Evolutionary conservation across 1,140 invertebrate species (phyloP), one percentile per base, ranked within the genome.

Genomic region (Papilio polyxenes): DNA sequence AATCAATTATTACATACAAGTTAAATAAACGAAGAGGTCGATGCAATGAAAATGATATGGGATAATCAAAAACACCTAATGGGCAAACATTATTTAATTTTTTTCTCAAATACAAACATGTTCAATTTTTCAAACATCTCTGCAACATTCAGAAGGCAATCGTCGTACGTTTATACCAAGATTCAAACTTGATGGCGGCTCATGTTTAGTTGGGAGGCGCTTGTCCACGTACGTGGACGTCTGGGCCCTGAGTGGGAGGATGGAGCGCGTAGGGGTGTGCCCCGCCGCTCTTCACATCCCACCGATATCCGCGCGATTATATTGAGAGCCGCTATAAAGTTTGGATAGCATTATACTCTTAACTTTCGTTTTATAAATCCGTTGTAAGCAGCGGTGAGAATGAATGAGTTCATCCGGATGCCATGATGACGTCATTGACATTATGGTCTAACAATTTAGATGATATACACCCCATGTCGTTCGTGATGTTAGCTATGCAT

Each of bases 61-160:
- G 65, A 65, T 37, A 72, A 72, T 72, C 65, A 72, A 72, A 72
- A 72, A 72, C 65, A 72, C 31, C 65, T 31, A 72, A 37, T 40
- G 6, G 37, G 31, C 8, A 13, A 31, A 65, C 6, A 72, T 17
- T 4, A 5, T 72, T 72, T 72, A 72, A 72, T 72, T 11, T 72
- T 37, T 37, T 72, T 13, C 6, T 10, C 15, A 69, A 31, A 37
- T 72, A 72, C 65, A 72, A 72, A 31, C 5, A 65, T 65, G 62
- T 31, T 62, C 6, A 31, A 13, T 0, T 65, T 23, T 11, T 4
- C 23, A 65, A 69, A 15, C 11, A 37, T 72, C 23, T 72, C 13
- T 15, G 31, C 31, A 37, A 15, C 13, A 13, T 31, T 72, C 31
- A 40, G 31, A 40, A 0, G 31, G 11, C 31, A 23, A 65, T 65